Conservation (phyloP, 2,888 invertebrate genomes). For the Dichetophora obliterata region DNA sequence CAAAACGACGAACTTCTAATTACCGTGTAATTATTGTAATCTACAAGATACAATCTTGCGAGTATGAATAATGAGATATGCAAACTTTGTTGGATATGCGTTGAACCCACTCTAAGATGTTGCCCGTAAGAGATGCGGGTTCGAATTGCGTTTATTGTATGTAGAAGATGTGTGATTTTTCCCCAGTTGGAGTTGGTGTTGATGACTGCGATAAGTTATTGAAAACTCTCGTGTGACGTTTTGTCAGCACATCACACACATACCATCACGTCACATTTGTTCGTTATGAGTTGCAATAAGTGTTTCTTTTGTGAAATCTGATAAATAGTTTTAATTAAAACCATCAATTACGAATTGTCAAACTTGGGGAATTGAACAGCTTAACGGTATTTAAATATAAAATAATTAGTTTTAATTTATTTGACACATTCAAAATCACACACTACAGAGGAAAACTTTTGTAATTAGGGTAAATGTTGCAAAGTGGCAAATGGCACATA, state of each 20-base stretch:
- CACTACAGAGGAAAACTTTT: no score
- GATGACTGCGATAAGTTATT: slow-evolving; percentile 9
- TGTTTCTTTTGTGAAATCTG: not conserved
- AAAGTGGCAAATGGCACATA: no score
- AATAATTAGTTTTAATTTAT: no score
- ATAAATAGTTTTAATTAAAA: no score
- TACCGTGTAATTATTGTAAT: slow-evolving; percentile 58
- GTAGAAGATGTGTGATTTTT: not conserved
- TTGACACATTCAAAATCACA: no score
- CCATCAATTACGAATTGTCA: no score
- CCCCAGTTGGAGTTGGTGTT: not conserved
- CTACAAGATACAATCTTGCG: slow-evolving; percentile 49
- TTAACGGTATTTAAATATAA: no score
- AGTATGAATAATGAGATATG: slow-evolving; percentile 22
- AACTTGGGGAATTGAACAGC: no score
- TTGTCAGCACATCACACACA: not conserved
- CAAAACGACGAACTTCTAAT: slow-evolving; percentile 54
- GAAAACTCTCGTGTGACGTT: not conserved
- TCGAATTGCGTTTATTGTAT: not conserved
- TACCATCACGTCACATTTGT: not conserved
- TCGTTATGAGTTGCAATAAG: not conserved
- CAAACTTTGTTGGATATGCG: slow-evolving; percentile 8
- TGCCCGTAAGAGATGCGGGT: not conserved
- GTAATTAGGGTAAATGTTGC: no score
- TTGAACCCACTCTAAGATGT: not conserved